Percentiles rank a stretch among this genome's conserved stretches.
These are phyloP conservation scores for Pandemis corylana DNA, from an alignment of 2,888 invertebrate genomes.

Conservation along the genomic window DNA sequence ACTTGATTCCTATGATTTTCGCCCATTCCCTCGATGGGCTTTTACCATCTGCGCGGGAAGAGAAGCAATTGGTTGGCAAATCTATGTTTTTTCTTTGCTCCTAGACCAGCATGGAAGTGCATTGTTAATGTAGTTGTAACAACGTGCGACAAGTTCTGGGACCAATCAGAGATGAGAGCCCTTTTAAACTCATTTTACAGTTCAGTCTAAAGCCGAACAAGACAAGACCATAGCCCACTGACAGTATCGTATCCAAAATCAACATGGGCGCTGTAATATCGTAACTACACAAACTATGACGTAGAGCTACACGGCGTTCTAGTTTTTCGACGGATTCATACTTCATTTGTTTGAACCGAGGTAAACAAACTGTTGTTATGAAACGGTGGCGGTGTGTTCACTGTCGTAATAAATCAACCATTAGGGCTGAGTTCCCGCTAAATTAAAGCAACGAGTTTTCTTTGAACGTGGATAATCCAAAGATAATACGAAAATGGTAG, in stretches of 20 bases:
- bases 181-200: no score
- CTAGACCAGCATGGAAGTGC: no score
- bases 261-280: background rate
- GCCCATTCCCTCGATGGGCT: no score
- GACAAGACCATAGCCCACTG: background rate
- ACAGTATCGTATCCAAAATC: background rate
- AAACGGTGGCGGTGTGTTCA: background rate
- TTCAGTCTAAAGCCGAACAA: no score
- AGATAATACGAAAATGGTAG: background rate
- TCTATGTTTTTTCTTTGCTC: no score
- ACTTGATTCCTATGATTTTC: no score
- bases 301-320: background rate
- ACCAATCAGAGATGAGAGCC: no score
- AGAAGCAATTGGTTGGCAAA: no score
- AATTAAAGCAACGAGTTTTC: conserved; percentile 1
- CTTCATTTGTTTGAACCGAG: conserved; percentile 24
- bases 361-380: conserved; percentile 8
- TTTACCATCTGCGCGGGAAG: no score
- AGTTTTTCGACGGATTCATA: conserved; percentile 14
- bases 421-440: background rate
- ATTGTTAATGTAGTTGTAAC: no score
- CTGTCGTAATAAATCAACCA: conserved; percentile 1
- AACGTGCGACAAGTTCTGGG: no score
- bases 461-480: conserved; percentile 3
- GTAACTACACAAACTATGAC: background rate